Percentiles rank a stretch among this genome's conserved stretches.
Evolutionary conservation across 2,113 vertebrate genomes (phyloP).

Genomic region (Oncorhynchus clarkii): DNA sequence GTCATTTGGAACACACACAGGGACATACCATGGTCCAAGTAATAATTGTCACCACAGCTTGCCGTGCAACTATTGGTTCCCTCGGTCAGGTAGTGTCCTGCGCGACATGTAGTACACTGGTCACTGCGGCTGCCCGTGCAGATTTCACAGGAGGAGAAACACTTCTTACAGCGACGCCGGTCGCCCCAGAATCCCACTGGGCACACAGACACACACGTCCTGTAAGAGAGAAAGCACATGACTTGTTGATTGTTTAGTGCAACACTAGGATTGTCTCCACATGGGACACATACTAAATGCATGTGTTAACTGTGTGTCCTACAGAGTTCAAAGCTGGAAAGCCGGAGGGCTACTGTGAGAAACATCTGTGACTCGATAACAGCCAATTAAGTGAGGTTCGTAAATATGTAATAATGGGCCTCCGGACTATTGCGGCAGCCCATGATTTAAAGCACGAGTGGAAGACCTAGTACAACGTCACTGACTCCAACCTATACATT

Average conservation of each 20-base stretch:
- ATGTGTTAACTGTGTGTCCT: too few relatives aligned
- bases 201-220: slow-evolving; percentile 86
- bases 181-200: slow-evolving; percentile 88
- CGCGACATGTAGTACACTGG: slow-evolving; percentile 87
- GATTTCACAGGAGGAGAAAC: slow-evolving; percentile 83
- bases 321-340: too few relatives aligned
- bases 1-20: neutral
- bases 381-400: too few relatives aligned
- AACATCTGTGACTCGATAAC: too few relatives aligned
- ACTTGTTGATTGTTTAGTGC: too few relatives aligned
- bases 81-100: slow-evolving; percentile 84
- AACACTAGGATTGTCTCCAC: too few relatives aligned
- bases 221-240: slow-evolving; percentile 40
- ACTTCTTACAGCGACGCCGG: slow-evolving; percentile 90
- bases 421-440: too few relatives aligned
- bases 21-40: slow-evolving; percentile 84
- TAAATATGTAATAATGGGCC: too few relatives aligned
- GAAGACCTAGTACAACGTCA: too few relatives aligned
- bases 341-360: too few relatives aligned
- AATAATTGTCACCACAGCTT: slow-evolving; percentile 82
- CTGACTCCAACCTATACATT: neutral
- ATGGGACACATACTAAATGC: too few relatives aligned
- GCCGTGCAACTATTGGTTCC: slow-evolving; percentile 81
- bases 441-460: too few relatives aligned
- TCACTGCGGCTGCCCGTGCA: slow-evolving; percentile 87